Evolutionary conservation across 1,140 invertebrate species (phyloP).

Genomic region (Diabrotica undecimpunctata): DNA sequence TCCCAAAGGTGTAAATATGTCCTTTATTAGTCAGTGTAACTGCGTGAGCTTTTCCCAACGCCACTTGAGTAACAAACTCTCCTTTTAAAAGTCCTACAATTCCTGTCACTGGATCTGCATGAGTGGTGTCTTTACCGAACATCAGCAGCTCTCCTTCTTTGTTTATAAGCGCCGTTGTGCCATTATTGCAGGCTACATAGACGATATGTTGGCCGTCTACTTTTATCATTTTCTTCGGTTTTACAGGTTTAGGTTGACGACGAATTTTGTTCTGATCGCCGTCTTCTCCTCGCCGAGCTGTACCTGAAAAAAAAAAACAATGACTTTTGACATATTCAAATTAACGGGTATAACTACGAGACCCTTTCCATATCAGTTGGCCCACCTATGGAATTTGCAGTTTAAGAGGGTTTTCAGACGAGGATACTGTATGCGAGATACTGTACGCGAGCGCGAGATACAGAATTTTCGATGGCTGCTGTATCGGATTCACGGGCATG

Average conservation of each 20-base stretch:
- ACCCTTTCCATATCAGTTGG: no score
- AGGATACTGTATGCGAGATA: no score
- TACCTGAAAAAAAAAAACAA: slow-evolving; percentile 72
- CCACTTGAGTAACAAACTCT: slow-evolving; percentile 77
- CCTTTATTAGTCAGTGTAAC: slow-evolving; percentile 85
- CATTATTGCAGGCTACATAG: slow-evolving; percentile 88
- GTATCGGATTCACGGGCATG: no score
- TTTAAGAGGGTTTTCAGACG: no score
- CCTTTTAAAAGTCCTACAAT: slow-evolving; percentile 72
- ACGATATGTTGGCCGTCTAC: slow-evolving; percentile 81
- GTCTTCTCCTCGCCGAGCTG: slow-evolving; percentile 89
- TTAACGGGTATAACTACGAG: no score
- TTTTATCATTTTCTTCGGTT: slow-evolving; percentile 89
- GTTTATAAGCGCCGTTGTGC: slow-evolving; percentile 87
- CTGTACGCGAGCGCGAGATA: no score
- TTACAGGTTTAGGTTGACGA: slow-evolving; percentile 82
- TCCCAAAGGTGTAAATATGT: slow-evolving; percentile 90
- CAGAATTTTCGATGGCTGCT: no score
- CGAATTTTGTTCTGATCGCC: slow-evolving; percentile 83
- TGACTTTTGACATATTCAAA: slow-evolving; percentile 74
- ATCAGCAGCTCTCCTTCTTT: slow-evolving; percentile 84
- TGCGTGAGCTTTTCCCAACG: slow-evolving; percentile 93
- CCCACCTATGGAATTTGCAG: no score
- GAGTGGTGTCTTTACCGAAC: slow-evolving; percentile 92
- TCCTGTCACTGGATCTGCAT: slow-evolving; percentile 74